phyloP scores from a whole-genome alignment of 2,113 vertebrate genomes.

The Melanocharis versteri region DNA sequence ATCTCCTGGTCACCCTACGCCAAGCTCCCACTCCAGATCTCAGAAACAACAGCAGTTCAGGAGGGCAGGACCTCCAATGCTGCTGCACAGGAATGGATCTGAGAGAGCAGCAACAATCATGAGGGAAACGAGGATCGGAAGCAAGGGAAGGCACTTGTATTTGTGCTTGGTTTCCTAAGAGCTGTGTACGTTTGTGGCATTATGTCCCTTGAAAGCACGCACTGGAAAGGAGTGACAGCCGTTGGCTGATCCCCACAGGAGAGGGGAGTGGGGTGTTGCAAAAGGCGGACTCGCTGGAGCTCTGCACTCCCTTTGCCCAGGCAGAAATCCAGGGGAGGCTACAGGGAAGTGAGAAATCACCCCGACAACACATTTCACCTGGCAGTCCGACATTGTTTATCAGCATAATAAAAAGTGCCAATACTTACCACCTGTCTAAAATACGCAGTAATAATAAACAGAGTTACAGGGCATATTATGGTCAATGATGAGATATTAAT shows the following conservation, averaged over 20 bases:
- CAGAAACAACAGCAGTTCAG: background rate
- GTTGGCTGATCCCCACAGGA: background rate
- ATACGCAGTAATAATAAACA: conserved; percentile 71
- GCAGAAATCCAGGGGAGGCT: conserved; percentile 20
- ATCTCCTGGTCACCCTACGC: accelerated
- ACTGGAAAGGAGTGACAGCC: accelerated
- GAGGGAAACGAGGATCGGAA: accelerated
- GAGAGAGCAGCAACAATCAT: accelerated
- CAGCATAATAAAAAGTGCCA: conserved; percentile 76
- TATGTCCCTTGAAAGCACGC: background rate
- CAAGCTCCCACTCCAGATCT: background rate
- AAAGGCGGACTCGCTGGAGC: background rate
- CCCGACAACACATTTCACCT: conserved; percentile 63
- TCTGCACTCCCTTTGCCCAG: background rate
- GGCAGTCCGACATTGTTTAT: conserved; percentile 65
- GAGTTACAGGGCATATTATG: conserved; percentile 55
- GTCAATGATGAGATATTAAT: conserved; percentile 67
- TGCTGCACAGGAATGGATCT: background rate
- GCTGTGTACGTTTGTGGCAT: accelerated
- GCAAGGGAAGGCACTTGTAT: background rate
- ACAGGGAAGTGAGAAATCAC: conserved; percentile 68
- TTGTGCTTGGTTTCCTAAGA: background rate
- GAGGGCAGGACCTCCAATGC: background rate
- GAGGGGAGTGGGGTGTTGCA: background rate
- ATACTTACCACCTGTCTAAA: conserved; percentile 70